Conservation (phyloP, 2,113 vertebrate genomes). For the Semicossyphus pulcher region DNA sequence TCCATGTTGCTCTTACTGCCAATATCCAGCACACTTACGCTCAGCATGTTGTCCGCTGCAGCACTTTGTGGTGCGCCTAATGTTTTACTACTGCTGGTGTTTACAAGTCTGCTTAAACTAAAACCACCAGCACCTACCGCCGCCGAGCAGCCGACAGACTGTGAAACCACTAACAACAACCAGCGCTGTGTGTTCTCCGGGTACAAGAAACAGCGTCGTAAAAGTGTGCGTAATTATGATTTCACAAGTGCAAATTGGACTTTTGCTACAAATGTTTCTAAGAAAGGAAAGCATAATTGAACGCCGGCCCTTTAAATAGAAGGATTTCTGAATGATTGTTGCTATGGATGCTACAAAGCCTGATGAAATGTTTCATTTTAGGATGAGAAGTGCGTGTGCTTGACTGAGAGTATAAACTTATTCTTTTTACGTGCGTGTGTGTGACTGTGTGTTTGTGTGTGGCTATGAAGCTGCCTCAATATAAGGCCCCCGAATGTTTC, state of each 20-base stretch:
- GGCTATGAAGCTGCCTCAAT: conserved; percentile 57
- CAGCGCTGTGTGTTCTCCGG: conserved; percentile 17
- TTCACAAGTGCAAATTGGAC: conserved; percentile 64
- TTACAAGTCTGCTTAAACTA: conserved; percentile 73
- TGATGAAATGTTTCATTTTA: conserved; percentile 65
- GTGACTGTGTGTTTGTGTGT: conserved; percentile 10
- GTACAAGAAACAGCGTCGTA: conserved; percentile 40
- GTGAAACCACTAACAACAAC: conserved; percentile 63
- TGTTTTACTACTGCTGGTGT: conserved; percentile 70
- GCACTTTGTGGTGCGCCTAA: conserved; percentile 54
- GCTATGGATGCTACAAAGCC: conserved; percentile 46
- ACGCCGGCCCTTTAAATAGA: conserved; percentile 25
- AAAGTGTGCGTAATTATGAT: conserved; percentile 67
- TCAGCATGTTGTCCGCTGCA: conserved; percentile 40
- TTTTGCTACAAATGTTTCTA: conserved; percentile 31
- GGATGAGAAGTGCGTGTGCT: conserved; percentile 57
- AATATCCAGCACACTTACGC: conserved; percentile 36
- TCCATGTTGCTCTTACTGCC: conserved; percentile 29
- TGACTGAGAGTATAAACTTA: conserved; percentile 23
- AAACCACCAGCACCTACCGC: conserved; percentile 64
- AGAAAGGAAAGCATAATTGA: conserved; percentile 61
- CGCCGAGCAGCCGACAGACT: conserved; percentile 53
- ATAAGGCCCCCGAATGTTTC: conserved; percentile 64
- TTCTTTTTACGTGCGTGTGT: conserved; percentile 36
- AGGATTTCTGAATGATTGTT: conserved; percentile 31